Evolutionary conservation across 2,888 invertebrate species (phyloP), one percentile per base, ranked within the genome.

Genomic region (Steromphala cineraria): DNA sequence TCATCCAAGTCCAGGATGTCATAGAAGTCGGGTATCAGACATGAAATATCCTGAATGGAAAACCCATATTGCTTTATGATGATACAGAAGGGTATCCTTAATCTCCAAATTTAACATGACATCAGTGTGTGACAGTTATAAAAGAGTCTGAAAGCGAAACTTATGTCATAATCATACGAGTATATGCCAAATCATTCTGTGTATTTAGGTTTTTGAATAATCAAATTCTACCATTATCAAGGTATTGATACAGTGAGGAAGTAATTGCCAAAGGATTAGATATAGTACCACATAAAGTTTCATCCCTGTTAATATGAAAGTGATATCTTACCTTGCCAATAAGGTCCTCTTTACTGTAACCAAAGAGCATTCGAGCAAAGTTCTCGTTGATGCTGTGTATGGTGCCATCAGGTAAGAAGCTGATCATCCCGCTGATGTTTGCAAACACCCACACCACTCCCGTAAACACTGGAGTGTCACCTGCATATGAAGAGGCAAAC

Each of bases 341-440:
- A 13, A 96, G 95, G 81, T 95, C 95, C 0, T 94, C 92, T 89
- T 95, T 95, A 0, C 95, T 92, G 88, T 95, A 95, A 52, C 96
- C 96, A 91, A 96, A 95, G 79, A 96, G 95, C 84, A 96, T 92
- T 93, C 95, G 95, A 0, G 95, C 95, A 89, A 96, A 96, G 92
- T 95, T 95, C 86, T 95, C 95, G 92, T 96, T 96, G 87, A 95
- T 95, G 0, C 95, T 95, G 3, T 95, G 95, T 84, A 96, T 95
- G 1, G 94, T 93, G n/a, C 96, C 95, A 82, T 94, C 93, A 15
- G 95, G 95, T 85, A 95, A 95, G 0, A 96, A 94, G 2, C 96
- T 95, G 19, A 96, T 94, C 24, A 96, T 93, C 2, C 96, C 96
- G 90, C 95, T 96, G 62, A 96, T 95, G 90, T 95, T 96, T 89